Evolutionary conservation across 2,888 invertebrate species (phyloP).

Genomic region (Orchesella flavescens): DNA sequence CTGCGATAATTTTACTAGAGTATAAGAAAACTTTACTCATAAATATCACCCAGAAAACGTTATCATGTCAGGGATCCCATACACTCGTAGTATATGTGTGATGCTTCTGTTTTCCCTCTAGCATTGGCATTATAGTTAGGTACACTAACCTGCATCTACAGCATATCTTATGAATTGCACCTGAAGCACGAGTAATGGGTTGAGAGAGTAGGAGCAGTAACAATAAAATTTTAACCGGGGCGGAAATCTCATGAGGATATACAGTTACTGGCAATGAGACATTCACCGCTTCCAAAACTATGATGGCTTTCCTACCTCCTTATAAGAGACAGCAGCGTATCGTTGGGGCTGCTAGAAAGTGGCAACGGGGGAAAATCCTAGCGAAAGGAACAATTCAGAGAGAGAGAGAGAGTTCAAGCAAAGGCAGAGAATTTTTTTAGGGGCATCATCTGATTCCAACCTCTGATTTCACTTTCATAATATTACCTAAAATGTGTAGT

Average conservation of each 20-base stretch:
- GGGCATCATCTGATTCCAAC: too few relatives aligned
- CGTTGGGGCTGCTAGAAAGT: too few relatives aligned
- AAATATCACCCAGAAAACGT: conserved; percentile 55
- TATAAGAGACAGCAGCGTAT: too few relatives aligned
- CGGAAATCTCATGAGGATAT: conserved; percentile 37
- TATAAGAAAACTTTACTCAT: conserved; percentile 54
- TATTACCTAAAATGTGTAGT: too few relatives aligned
- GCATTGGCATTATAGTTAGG: not conserved
- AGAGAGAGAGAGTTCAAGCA: too few relatives aligned
- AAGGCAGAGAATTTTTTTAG: too few relatives aligned
- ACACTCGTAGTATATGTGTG: too few relatives aligned
- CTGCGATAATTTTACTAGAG: conserved; percentile 49
- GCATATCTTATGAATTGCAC: conserved; percentile 58
- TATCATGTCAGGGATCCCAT: conserved; percentile 54
- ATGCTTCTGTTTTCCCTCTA: not conserved
- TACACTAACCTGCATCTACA: conserved; percentile 1
- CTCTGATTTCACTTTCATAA: too few relatives aligned
- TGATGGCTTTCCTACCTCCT: too few relatives aligned
- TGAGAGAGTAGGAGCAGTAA: conserved; percentile 41
- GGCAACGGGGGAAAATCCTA: too few relatives aligned
- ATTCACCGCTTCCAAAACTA: too few relatives aligned
- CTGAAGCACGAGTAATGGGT: conserved; percentile 53
- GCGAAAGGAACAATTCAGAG: too few relatives aligned
- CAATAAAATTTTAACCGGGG: conserved; percentile 42
- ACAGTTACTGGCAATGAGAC: not conserved